Percentiles rank a stretch among this genome's conserved stretches.
phyloP scores from a whole-genome alignment of 2,797 vertebrate species.

The Adelosebastes latens region DNA sequence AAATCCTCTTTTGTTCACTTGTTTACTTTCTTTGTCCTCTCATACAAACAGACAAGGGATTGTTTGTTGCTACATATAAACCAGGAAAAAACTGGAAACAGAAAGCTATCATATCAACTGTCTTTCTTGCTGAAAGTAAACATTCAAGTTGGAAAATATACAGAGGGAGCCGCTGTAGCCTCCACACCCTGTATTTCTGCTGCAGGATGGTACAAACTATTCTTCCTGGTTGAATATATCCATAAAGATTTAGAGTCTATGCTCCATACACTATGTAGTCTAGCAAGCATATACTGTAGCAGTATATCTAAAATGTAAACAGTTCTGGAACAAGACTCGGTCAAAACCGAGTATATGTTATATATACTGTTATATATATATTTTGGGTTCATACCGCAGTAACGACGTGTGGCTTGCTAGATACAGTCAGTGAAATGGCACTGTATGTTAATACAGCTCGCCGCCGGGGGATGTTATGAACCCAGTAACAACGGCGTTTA shows the following conservation, averaged over 20 bases:
- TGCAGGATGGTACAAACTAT: slow-evolving; percentile 5
- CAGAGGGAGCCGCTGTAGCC: neutral
- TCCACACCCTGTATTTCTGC: slow-evolving; percentile 22
- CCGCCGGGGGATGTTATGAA: no score
- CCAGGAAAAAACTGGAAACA: neutral
- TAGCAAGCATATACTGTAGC: neutral
- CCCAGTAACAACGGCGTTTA: no score
- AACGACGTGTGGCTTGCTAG: fast-evolving
- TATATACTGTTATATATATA: no score
- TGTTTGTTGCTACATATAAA: slow-evolving; percentile 12
- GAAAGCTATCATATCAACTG: neutral
- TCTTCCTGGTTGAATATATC: neutral
- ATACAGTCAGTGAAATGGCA: no score
- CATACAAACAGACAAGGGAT: slow-evolving; percentile 18
- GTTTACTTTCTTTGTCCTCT: slow-evolving; percentile 26
- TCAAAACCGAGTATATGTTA: no score
- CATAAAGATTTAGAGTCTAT: neutral
- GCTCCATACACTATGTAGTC: neutral
- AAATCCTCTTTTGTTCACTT: slow-evolving; percentile 23
- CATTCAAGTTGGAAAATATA: slow-evolving; percentile 2
- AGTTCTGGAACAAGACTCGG: neutral
- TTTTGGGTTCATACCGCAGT: no score
- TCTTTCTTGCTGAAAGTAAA: slow-evolving; percentile 17
- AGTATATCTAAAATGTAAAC: slow-evolving; percentile 13
- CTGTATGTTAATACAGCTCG: no score